Evolutionary conservation across 2,888 invertebrate species (phyloP), one percentile per base, ranked within the genome.

Genomic region (Callimorpha dominula): DNA sequence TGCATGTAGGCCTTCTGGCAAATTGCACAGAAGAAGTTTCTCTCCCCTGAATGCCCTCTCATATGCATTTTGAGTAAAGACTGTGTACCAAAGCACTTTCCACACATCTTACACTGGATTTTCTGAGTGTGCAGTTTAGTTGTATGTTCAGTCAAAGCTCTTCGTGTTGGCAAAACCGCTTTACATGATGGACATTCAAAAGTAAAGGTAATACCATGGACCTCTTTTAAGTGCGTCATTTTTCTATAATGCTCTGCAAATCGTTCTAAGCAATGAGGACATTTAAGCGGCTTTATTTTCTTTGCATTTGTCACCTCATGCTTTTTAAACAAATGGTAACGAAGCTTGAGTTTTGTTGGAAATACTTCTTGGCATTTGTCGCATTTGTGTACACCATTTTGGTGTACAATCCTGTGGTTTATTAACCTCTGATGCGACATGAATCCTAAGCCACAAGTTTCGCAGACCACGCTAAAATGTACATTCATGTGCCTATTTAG

Each of bases 1-100:
- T 94, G 95, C 94, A 94, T 94, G 69, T 94, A 95, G 0, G 94
- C 90, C 65, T 94, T 95, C 49, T 94, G 92, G 67, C 95, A 95
- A 40, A 95, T 84, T 0, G 74, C 76, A 74, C 95, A 95, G 65
- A 87, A 90, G 84, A 94, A 95, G 74, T 94, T 95, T 20, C 94
- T 86, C 67, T 94, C 95, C 0, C 95, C 95, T 0, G 92, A 92
- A 69, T 95, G 95, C 0, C 94, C 93, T 49, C 94, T 83, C 83
- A 85, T 84, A 76, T 95, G 95, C 92, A 94, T 93, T 74, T 94
- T 94, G 63, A 95, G 66, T 65, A 94, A 79, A 0, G 94, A 93
- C 43, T 86, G 84, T 0, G 95, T 95, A 0, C 93, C 95, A 64
- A 94, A 95, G 79, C 94, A 95, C 73, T 95, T 95, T 0, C 91